Evolutionary conservation across 2,888 invertebrate species (phyloP), one percentile per base, ranked within the genome.

Genomic region (Caenorhabditis japonica): DNA sequence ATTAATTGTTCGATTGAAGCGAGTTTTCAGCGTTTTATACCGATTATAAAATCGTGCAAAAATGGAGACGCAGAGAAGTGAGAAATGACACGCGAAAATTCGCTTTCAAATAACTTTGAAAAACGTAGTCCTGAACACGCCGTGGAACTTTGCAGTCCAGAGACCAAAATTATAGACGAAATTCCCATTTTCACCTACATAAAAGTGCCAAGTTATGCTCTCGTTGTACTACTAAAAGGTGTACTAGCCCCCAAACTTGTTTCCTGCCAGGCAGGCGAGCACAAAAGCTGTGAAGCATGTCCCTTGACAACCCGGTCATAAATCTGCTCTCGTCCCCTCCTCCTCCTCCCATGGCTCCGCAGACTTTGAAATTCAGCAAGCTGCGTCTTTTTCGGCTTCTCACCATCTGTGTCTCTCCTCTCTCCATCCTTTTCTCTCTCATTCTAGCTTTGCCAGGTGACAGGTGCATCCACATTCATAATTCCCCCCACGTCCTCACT

Each of bases 401-500:
- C 25, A 34, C 33, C 23, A 58, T 33, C 44, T 25, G 41, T 41
- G 10, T 38, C 15, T 33, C 33, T 17, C 44, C 30, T 34, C 62
- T 19, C 44, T 38, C 68, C 38, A 8, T 46, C 23, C 38, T 13
- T 12, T 34, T 4, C 34, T 34, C 51, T 25, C 51, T 46, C 46
- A 19, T 17, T 25, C 41, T 13, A 4, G 12, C 41, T 49, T 30
- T 27, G 15, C 36, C 33, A 53, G 46, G 62, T 64, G 55, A 55
- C 55, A 64, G 55, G 62, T 53, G 62, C 55, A 49, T 55, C 60
- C 23, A 39, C 59, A 49, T 51, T 51, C 51, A 25, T 51, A 47
- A 27, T 27, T 27, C 41, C 3, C 23, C 15, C 25, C 38, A 12
- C 33, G 3, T 27, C 15, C 30, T n/a, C 15, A 15, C 53, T 17